Evolutionary conservation across 2,888 invertebrate genomes (phyloP).

Genomic region (Thymelicus sylvestris): DNA sequence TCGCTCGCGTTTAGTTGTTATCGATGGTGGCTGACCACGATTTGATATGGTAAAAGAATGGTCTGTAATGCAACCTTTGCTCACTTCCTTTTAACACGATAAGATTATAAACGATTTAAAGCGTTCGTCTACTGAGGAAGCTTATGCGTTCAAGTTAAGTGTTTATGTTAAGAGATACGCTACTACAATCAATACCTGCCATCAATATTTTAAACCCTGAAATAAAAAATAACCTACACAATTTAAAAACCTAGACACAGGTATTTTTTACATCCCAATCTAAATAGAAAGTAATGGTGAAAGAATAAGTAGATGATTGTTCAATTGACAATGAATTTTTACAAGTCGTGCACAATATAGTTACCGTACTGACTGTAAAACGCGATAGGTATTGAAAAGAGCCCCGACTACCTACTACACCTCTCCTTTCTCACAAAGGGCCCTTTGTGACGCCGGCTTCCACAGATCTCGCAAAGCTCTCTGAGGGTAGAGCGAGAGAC

Average conservation of each 20-base stretch:
- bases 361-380: constrained; percentile 44
- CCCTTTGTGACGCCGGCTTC: constrained; percentile 51
- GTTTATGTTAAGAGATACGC: constrained; percentile 42
- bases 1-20: constrained; percentile 31
- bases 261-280: not conserved
- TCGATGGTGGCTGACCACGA: constrained; percentile 38
- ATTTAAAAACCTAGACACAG: not conserved
- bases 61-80: constrained; percentile 49
- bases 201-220: not conserved
- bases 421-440: constrained; percentile 48
- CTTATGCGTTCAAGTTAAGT: constrained; percentile 20
- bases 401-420: constrained; percentile 44
- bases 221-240: not conserved
- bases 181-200: not conserved
- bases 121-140: constrained; percentile 32
- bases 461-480: constrained; percentile 47
- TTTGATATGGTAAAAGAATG: constrained; percentile 44
- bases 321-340: constrained; percentile 3
- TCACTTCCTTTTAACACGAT: constrained; percentile 41
- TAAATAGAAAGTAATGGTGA: not conserved
- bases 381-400: constrained; percentile 48
- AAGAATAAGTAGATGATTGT: constrained; percentile 5
- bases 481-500: not conserved
- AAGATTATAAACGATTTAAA: constrained; percentile 31
- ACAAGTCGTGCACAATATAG: constrained; percentile 4